phyloP scores from a whole-genome alignment of 2,888 invertebrate species.

The Tipula unca region DNA sequence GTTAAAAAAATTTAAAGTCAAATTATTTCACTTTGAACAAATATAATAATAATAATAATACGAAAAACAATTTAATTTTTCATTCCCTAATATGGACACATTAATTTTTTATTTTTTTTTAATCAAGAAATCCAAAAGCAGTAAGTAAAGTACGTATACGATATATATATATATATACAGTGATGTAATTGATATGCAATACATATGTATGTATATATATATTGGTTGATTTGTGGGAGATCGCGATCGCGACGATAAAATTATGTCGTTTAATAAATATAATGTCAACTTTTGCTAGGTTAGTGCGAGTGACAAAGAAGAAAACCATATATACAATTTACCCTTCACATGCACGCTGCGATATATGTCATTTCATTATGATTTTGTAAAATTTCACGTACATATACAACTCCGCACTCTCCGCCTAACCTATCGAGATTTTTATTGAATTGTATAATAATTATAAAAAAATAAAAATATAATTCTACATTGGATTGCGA shows the following conservation, averaged over 20 bases:
- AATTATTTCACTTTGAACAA: conserved; percentile 8
- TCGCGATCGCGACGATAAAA: background rate
- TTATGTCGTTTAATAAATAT: background rate
- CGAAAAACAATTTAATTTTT: conserved; percentile 9
- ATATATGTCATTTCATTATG: background rate
- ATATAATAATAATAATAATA: background rate
- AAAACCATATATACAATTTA: background rate
- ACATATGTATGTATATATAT: background rate
- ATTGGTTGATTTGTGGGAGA: background rate
- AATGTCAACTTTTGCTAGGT: background rate
- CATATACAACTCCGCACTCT: too few relatives aligned
- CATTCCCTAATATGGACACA: background rate
- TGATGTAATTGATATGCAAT: background rate
- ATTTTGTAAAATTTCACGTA: background rate
- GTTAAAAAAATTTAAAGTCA: background rate
- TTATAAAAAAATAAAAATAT: background rate
- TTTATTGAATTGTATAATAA: background rate
- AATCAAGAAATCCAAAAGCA: background rate
- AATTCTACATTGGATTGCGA: conserved; percentile 9
- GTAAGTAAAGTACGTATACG: background rate
- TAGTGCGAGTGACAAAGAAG: background rate
- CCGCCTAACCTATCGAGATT: background rate
- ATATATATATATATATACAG: background rate
- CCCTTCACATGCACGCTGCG: background rate
- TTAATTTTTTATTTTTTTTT: background rate